These are phyloP conservation scores for Lacerta viridis DNA, from an alignment of 2,797 vertebrate species.

Conservation along the genomic window DNA sequence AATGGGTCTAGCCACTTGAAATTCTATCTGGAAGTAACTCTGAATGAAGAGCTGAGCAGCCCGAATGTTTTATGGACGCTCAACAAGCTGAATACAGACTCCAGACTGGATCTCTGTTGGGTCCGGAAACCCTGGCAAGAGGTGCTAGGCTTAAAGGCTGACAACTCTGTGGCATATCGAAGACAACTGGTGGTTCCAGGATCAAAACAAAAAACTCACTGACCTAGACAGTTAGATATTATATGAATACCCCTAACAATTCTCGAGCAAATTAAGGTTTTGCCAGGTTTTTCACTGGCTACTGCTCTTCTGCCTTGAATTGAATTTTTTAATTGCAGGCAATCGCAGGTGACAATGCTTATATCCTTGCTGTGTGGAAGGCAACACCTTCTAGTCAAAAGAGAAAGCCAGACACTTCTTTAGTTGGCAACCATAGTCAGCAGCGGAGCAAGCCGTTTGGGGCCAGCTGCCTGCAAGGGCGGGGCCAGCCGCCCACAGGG, in stretches of 20 bases:
- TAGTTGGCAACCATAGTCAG: no score
- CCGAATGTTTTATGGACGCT: background rate
- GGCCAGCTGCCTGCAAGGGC: no score
- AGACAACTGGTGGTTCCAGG: background rate
- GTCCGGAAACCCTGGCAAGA: background rate
- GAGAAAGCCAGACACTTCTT: no score
- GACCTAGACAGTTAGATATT: background rate
- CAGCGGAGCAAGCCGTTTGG: rapidly evolving
- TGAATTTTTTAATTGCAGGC: no score
- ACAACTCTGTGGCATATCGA: no score
- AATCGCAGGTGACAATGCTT: rapidly evolving
- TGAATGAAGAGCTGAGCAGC: background rate
- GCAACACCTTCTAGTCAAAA: no score
- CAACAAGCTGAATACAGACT: background rate
- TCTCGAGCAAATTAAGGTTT: no score
- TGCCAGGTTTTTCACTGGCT: no score
- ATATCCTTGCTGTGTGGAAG: no score
- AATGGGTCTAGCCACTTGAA: background rate
- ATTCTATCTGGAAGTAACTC: background rate
- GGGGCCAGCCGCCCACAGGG: no score
- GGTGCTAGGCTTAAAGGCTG: background rate
- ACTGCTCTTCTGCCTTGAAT: no score
- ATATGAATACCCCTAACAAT: no score
- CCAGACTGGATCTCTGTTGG: background rate
- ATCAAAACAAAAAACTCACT: background rate